Evolutionary conservation across 2,797 vertebrate species (phyloP), one percentile per base, ranked within the genome.

Genomic region (Serranus cabrilla): DNA sequence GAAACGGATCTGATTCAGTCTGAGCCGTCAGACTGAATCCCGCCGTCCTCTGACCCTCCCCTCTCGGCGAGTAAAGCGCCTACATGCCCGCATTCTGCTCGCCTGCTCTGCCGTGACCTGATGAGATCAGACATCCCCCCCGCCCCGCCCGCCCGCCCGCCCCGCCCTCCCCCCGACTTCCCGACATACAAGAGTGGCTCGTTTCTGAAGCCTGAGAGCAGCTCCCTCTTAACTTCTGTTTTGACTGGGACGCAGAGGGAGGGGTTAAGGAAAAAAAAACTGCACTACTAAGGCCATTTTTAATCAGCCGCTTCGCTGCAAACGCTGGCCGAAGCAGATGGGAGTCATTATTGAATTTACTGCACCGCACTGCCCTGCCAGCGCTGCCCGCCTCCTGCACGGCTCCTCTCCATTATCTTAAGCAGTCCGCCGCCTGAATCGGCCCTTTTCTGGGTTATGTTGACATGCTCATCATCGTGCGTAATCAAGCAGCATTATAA

Each of bases 331-430:
- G 74, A 56, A 91, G 89, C 93, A 93, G 91, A 93, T 92, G 92
- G 90, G 84, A 92, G 88, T 92, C 92, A 92, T 93, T 93, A 94
- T 80, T 11, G 71, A 68, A 82, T 94, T 92, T 88, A 90, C 88
- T 63, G 80, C 81, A 52, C 67, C 49, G 74, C 88, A 45, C 80
- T 63, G 91, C 81, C 85, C 80, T 63, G 91, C 81, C 85, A 83
- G 83, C 72, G 71, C 71, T 58, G 88, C 65, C 81, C 57, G 56
- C 76, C 83, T 77, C 45, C 78, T 58, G 8, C 49, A 79, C 54
- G 66, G 80, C 78, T 42, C 68, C 50, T 23, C 25, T 21, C 56
- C 47, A 56, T 90, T 82, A 74, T 81, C 84, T 79, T 60, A 70
- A 79, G 80, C 59, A 58, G 68, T 60, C 80, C 10, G 1, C 74